These are phyloP conservation scores for Piaya cayana DNA, from an alignment of 2,113 vertebrate species.

Conservation along the genomic window DNA sequence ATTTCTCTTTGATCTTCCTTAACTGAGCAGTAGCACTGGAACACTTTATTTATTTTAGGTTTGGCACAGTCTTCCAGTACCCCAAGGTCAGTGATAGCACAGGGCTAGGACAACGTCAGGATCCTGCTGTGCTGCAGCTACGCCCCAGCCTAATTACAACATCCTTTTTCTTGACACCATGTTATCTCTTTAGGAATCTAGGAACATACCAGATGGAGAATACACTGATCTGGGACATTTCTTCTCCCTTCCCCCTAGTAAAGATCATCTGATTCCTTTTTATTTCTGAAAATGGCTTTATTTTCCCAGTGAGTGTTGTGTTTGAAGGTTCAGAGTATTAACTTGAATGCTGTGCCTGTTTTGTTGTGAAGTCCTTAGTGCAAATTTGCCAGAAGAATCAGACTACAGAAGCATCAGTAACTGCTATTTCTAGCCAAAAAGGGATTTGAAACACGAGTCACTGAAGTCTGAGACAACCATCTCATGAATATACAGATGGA, in stretches of 20 bases:
- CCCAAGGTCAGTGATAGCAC: slow-evolving; percentile 11
- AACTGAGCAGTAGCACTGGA: neutral
- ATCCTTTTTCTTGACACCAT: slow-evolving; percentile 12
- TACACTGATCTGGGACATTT: neutral
- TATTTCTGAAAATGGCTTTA: slow-evolving; percentile 1
- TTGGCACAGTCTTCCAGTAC: neutral
- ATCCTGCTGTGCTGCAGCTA: neutral
- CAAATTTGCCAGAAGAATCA: neutral
- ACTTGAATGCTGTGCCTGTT: slow-evolving; percentile 2
- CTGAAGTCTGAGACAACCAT: neutral
- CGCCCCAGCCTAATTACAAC: slow-evolving; percentile 23
- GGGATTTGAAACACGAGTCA: neutral
- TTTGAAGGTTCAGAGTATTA: slow-evolving; percentile 18
- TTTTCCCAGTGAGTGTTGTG: slow-evolving; percentile 13
- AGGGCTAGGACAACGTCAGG: neutral
- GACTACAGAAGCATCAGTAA: neutral
- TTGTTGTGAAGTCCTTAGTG: neutral
- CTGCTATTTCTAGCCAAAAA: slow-evolving; percentile 27
- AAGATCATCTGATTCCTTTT: slow-evolving; percentile 3
- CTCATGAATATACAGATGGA: slow-evolving; percentile 44
- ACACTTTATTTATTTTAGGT: slow-evolving; percentile 33
- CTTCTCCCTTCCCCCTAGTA: neutral
- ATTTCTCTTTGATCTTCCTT: slow-evolving; percentile 34
- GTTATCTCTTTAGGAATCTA: slow-evolving; percentile 42
- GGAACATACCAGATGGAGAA: slow-evolving; percentile 31